Evolutionary conservation across 2,888 invertebrate species (phyloP).

Genomic region (Druceiella hillmani): DNA sequence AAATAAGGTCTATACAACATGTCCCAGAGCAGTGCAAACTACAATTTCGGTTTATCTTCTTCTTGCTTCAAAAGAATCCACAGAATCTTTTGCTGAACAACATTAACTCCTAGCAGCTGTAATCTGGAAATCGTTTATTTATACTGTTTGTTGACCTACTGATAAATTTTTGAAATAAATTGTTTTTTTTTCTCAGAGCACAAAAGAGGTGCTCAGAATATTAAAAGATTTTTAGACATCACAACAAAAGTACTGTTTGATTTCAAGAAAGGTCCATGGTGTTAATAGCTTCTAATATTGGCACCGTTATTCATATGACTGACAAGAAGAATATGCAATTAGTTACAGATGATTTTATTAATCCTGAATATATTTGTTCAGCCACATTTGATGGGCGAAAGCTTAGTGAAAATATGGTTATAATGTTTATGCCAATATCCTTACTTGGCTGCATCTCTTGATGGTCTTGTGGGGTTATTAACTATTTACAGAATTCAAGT

Average conservation of each 20-base stretch:
- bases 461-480: constrained; percentile 5
- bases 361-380: neutral
- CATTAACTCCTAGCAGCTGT: too few relatives aligned
- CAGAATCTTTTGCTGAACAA: too few relatives aligned
- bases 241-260: constrained; percentile 1
- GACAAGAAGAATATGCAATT: constrained; percentile 1
- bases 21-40: too few relatives aligned
- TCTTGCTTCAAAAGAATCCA: too few relatives aligned
- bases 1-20: too few relatives aligned
- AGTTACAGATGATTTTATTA: constrained; percentile 1
- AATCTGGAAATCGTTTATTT: too few relatives aligned
- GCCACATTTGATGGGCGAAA: neutral
- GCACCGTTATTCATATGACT: constrained; percentile 7
- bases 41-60: too few relatives aligned
- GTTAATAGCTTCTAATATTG: constrained; percentile 7
- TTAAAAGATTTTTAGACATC: neutral
- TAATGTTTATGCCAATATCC: constrained; percentile 3
- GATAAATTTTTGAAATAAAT: too few relatives aligned
- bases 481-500: too few relatives aligned
- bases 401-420: too few relatives aligned
- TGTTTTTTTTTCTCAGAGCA: constrained; percentile 6
- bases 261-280: constrained; percentile 7
- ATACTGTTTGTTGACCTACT: too few relatives aligned
- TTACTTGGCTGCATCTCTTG: constrained; percentile 8
- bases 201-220: constrained; percentile 1